Conservation (phyloP, 2,888 invertebrate species). For the Falcaria lacertinaria region DNA sequence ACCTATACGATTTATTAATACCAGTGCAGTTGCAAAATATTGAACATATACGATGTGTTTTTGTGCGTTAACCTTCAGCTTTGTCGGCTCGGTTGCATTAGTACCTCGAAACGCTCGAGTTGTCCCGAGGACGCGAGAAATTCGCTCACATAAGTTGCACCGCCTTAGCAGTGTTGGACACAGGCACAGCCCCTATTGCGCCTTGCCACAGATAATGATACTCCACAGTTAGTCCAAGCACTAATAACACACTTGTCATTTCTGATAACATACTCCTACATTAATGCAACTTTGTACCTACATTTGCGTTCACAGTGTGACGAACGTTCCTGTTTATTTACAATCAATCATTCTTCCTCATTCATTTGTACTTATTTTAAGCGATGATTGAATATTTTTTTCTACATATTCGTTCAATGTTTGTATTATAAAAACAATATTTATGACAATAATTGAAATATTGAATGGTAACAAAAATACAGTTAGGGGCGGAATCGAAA, state of each 20-base stretch:
- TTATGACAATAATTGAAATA: background rate
- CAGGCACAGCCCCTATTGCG: slow-evolving; percentile 20
- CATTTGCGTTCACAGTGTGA: background rate
- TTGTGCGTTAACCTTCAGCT: slow-evolving; percentile 71
- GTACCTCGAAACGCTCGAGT: slow-evolving; percentile 68
- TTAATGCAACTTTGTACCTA: background rate
- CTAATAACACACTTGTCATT: background rate
- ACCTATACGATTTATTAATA: slow-evolving; percentile 67
- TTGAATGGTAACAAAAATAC: background rate
- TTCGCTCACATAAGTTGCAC: slow-evolving; percentile 22
- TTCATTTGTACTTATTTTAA: too few species aligned
- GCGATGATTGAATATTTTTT: too few species aligned
- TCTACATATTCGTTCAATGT: background rate
- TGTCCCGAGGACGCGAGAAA: slow-evolving; percentile 63
- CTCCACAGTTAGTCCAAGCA: background rate
- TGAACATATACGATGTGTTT: slow-evolving; percentile 60
- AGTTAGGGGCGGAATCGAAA: background rate
- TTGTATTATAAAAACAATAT: background rate
- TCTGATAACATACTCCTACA: background rate
- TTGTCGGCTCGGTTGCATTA: slow-evolving; percentile 70
- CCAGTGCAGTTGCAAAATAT: slow-evolving; percentile 72
- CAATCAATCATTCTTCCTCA: too few species aligned
- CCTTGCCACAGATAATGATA: slow-evolving; percentile 14
- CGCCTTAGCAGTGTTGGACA: slow-evolving; percentile 10
- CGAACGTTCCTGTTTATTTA: background rate